These are phyloP conservation scores for Tympanoctomys barrerae DNA, from an alignment of 2,797 vertebrate genomes.

Conservation along the genomic window DNA sequence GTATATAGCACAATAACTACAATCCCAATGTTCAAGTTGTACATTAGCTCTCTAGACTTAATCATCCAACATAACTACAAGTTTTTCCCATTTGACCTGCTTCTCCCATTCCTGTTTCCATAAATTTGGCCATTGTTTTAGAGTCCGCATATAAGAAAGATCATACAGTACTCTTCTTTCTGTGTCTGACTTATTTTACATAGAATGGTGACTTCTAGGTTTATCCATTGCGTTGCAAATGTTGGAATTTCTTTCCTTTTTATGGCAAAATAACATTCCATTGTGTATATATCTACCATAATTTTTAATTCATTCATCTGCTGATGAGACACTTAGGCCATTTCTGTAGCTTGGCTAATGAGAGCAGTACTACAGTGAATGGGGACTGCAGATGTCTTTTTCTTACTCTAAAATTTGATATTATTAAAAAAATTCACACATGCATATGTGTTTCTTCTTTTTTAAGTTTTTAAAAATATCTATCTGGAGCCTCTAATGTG, in stretches of 20 bases:
- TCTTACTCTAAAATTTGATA: background rate
- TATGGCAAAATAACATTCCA: background rate
- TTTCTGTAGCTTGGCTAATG: background rate
- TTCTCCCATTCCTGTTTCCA: background rate
- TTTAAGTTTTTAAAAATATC: background rate
- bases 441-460: background rate
- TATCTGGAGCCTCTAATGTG: background rate
- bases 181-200: background rate
- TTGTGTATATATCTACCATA: background rate
- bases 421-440: background rate
- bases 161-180: background rate
- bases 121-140: background rate
- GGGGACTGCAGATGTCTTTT: background rate
- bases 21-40: background rate
- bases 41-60: background rate
- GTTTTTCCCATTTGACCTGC: background rate
- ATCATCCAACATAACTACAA: background rate
- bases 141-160: background rate
- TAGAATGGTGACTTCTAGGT: background rate
- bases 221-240: background rate
- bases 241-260: background rate
- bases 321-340: background rate
- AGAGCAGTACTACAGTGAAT: background rate
- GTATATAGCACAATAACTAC: background rate
- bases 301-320: background rate